Base-by-base conservation (phyloP, 2,113 vertebrate genomes). In the Nothoprocta pentlandii region DNA sequence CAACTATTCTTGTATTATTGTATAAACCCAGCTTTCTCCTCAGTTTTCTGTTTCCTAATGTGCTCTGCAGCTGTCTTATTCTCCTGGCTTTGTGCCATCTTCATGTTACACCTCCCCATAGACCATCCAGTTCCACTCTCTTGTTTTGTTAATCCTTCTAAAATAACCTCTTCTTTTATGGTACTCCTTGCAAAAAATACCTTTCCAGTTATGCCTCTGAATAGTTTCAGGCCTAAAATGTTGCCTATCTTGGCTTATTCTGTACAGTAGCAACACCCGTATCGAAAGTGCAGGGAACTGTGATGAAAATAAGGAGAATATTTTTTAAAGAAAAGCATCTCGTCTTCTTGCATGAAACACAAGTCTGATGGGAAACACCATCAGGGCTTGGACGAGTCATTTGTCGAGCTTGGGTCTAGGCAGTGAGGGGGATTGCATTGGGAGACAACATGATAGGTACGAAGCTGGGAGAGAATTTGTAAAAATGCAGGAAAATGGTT, bases 401-500 rank as follows among this genome's bases (percentile, higher is more conserved):
- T 34, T 79, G 1, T 69, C 49, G 82, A 41, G 28, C 41, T 54
- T 16, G 6, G 10, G 13, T 26, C n/a, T 51, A 34, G 66, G 75
- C 68, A 76, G 79, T 36, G 32, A 56, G 12, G 51, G 26, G 32
- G 67, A 12, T 36, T 56, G 44, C 12, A 16, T 4, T 66, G 53
- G 12, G 36, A 34, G 7, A 14, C 59, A 88, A 21, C 36, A 54
- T 63, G 90, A 25, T n/a, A 54, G 62, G 67, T 63, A 22, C 78
- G 61, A 93, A 87, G 15, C 44, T 73, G 61, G 59, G 59, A 46
- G 80, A 92, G 30, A 51, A 54, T 90, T 94, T 85, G 39, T 66
- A 78, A 79, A 96, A 96, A 92, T 85, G 78, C 19, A 90, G n/a
- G 39, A 90, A 88, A 93, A 94, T 64, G 34, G 12, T 51, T 90